Conservation (phyloP, 2,113 vertebrate genomes). For the Menura novaehollandiae region DNA sequence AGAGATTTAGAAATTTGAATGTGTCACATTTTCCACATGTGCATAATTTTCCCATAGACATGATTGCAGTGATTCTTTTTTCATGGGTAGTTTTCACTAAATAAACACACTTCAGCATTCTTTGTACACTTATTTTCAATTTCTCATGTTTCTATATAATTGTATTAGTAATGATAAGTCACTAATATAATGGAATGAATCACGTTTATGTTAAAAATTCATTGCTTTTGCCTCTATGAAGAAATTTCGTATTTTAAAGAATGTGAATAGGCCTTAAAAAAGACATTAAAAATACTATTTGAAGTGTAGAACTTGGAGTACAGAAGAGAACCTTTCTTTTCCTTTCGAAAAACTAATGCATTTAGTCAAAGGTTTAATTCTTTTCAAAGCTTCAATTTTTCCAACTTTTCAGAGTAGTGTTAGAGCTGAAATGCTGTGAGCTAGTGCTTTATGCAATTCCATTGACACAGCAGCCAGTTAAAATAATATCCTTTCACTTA, state of each 20-base stretch:
- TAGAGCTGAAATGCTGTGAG: background rate
- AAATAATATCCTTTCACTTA: constrained; percentile 55
- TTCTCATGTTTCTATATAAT: background rate
- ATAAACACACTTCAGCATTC: background rate
- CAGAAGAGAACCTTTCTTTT: constrained; percentile 2
- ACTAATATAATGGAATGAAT: background rate
- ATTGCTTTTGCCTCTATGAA: background rate
- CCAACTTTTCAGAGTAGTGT: background rate
- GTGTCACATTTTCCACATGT: background rate
- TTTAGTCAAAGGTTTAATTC: constrained; percentile 51
- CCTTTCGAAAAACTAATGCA: constrained; percentile 28
- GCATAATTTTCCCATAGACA: background rate
- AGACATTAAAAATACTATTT: constrained; percentile 5
- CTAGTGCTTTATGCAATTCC: background rate
- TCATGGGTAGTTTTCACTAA: background rate
- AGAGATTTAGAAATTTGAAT: background rate
- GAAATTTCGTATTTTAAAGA: constrained; percentile 13
- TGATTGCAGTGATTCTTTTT: background rate
- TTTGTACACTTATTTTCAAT: background rate
- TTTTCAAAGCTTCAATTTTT: constrained; percentile 29
- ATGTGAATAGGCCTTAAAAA: constrained; percentile 6
- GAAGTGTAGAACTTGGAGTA: background rate
- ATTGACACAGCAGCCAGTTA: constrained; percentile 18
- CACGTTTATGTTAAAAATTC: constrained; percentile 33
- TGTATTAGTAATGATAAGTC: constrained; percentile 1